These are phyloP conservation scores for Ispidina lecontei DNA, from an alignment of 2,797 vertebrate genomes.

Conservation along the genomic window DNA sequence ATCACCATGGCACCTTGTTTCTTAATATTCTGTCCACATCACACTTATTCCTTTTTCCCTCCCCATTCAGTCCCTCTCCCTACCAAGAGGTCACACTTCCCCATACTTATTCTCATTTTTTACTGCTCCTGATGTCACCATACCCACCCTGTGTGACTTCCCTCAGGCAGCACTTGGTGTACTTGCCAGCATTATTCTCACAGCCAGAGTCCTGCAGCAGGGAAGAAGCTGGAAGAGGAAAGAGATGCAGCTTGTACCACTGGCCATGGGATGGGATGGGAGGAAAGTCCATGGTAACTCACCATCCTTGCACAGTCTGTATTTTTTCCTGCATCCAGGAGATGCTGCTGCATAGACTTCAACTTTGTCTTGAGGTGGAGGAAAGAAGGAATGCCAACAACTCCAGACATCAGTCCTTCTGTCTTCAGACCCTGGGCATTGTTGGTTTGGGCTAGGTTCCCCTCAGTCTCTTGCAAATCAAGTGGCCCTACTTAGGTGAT, in stretches of 20 bases:
- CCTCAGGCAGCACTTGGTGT: rapidly evolving
- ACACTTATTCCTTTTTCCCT: neutral
- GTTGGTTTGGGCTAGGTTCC: neutral
- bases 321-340: neutral
- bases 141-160: neutral
- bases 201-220: rapidly evolving
- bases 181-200: neutral
- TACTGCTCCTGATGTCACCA: neutral
- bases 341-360: neutral
- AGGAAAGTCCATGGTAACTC: neutral
- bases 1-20: neutral
- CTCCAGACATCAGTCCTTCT: neutral
- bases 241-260: neutral
- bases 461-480: neutral
- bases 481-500: neutral
- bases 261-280: neutral
- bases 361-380: neutral
- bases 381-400: neutral
- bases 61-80: neutral
- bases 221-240: neutral
- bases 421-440: neutral
- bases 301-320: neutral
- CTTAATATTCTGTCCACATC: neutral
- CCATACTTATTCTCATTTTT: neutral
- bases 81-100: neutral